phyloP scores from a whole-genome alignment of 2,888 invertebrate genomes.

The Ypsolopha sequella region DNA sequence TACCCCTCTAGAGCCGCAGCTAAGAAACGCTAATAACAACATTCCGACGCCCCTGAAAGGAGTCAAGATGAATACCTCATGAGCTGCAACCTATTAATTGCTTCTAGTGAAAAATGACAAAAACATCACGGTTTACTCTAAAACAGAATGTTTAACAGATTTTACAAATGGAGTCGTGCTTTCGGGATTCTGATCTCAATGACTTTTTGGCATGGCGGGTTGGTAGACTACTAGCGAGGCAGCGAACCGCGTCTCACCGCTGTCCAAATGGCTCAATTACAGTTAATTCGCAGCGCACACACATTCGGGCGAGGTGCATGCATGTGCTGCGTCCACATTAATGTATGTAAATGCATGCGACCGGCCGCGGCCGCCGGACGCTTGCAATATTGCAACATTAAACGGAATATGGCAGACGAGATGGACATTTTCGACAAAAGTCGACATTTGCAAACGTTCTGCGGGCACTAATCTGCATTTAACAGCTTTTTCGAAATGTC shows the following conservation, averaged over 20 bases:
- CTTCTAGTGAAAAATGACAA: conserved; percentile 14
- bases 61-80: conserved; percentile 48
- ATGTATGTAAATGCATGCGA: conserved; percentile 70
- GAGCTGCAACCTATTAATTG: conserved; percentile 9
- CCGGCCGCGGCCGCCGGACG: conserved; percentile 55
- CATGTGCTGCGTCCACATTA: conserved; percentile 61
- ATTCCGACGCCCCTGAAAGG: conserved; percentile 65
- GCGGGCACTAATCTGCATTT: conserved; percentile 40
- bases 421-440: conserved; percentile 61
- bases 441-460: conserved; percentile 56
- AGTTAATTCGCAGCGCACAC: conserved; percentile 68
- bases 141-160: too few species aligned
- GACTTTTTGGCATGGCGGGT: too few species aligned
- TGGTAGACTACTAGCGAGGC: conserved; percentile 26
- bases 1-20: conserved; percentile 39
- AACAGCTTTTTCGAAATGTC: conserved; percentile 22
- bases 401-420: conserved; percentile 63
- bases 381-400: conserved; percentile 68
- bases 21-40: conserved; percentile 66
- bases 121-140: too few species aligned
- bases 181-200: too few species aligned
- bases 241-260: conserved; percentile 46
- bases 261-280: conserved; percentile 69
- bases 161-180: too few species aligned
- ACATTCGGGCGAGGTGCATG: conserved; percentile 46